Base-by-base conservation (phyloP, 2,113 vertebrate genomes). In the Hippotragus niger region DNA sequence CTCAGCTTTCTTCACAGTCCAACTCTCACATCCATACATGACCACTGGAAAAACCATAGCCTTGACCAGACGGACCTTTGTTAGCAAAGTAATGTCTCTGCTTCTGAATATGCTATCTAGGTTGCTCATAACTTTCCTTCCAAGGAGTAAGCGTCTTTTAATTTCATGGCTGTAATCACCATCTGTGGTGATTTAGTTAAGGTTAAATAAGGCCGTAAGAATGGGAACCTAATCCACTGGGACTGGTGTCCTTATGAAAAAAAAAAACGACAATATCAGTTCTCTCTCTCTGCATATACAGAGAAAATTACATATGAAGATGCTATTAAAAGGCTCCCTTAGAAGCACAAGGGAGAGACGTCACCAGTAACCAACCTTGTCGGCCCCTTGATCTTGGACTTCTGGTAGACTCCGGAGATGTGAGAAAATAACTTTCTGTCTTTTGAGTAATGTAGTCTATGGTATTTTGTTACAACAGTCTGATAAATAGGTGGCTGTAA, bases 401-500 rank as follows among this genome's bases (percentile, higher is more conserved):
- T 58, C 27, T 17, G 53, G 45, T 40, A 74, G 36, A 11, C 67
- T 87, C 19, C 1, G 27, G 29, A 91, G 58, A 17, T 36, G 12
- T 81, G 45, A 90, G 33, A 47, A 62, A 96, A 82, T 31, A 60
- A 82, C 52, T 88, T 82, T 94, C n/a, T 71, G 6, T n/a, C 27
- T 33, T 45, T 60, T 52, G 57, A 67, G 1, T 19, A 25, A 78
- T 3, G 0, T n/a, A 55, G 21, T 60, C 9, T 60, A 7, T 86
- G 19, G 43, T 33, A 76, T 57, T 95, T 78, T 85, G 13, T 78
- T 57, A 74, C 16, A 33, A 13, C 5, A 81, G 5, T 15, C 53
- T 15, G 25, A 29, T 67, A 60, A 0, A 19, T 2, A 67, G 2
- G 3, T 6, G 95, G 57, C 2, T 57, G 45, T 67, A 58, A 1